These are phyloP conservation scores for Todiramphus chloris DNA, from an alignment of 2,113 vertebrate species.

Conservation along the genomic window DNA sequence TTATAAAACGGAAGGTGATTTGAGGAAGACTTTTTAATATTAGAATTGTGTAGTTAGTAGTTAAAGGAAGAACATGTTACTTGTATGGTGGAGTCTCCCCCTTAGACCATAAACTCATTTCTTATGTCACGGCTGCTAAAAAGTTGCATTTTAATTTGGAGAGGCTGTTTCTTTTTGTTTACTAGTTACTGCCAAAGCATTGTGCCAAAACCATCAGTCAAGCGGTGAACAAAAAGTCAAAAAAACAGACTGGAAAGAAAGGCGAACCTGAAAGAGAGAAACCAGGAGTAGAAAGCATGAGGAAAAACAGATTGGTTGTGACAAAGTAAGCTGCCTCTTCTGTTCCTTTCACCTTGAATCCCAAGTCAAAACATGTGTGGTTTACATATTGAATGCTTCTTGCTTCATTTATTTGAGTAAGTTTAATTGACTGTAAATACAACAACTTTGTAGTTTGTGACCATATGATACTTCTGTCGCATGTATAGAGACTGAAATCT, in stretches of 20 bases:
- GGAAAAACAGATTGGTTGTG: conserved; percentile 97
- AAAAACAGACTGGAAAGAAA: conserved; percentile 98
- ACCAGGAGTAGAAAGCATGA: conserved; percentile 98
- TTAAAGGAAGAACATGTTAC: not conserved
- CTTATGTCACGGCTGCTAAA: not conserved
- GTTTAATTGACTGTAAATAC: not conserved
- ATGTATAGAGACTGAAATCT: not conserved
- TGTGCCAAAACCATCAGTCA: conserved; percentile 99
- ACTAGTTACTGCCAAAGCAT: conserved; percentile 95
- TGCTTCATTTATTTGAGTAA: not conserved
- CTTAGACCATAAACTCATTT: not conserved
- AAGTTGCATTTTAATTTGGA: not conserved
- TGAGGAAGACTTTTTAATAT: not conserved
- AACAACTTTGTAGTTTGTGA: not conserved
- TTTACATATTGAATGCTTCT: not conserved
- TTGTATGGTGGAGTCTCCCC: not conserved
- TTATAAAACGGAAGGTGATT: not conserved
- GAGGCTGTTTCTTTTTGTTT: not conserved
- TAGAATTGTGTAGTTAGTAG: not conserved
- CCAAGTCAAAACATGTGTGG: not conserved
- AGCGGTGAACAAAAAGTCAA: conserved; percentile 97
- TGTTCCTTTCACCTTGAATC: not conserved
- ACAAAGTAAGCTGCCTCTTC: conserved; percentile 88
- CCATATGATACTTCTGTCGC: not conserved
- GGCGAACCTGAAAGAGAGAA: conserved; percentile 98